Evolutionary conservation across 2,113 vertebrate species (phyloP).

Genomic region (Phasianus colchicus): DNA sequence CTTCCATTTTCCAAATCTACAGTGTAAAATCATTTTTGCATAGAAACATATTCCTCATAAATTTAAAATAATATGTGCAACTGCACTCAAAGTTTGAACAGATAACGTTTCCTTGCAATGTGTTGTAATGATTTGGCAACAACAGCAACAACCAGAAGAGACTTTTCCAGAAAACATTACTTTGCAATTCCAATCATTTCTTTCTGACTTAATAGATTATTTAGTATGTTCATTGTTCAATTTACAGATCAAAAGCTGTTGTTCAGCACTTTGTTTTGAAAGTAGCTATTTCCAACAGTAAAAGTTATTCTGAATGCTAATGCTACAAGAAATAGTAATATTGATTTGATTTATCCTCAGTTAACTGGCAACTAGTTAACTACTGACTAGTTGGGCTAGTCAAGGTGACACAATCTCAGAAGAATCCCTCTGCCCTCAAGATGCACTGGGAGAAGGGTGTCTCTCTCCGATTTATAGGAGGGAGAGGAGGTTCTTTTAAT

Average conservation of each 20-base stretch:
- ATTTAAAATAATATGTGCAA: neutral
- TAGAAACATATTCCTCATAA: neutral
- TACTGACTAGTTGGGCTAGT: too few species aligned
- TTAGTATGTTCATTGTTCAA: neutral
- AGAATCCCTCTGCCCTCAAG: neutral
- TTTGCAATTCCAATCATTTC: neutral
- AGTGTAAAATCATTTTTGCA: constrained; percentile 19
- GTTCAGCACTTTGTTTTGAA: neutral
- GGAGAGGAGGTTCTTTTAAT: too few species aligned
- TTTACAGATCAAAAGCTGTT: neutral
- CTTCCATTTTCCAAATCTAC: constrained; percentile 16
- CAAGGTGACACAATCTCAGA: neutral
- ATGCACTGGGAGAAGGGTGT: too few species aligned
- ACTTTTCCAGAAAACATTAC: neutral
- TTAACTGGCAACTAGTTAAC: neutral
- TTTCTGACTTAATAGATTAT: neutral
- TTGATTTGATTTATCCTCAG: neutral
- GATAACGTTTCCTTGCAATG: neutral
- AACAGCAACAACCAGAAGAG: neutral
- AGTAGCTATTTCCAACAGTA: neutral
- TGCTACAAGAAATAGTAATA: neutral
- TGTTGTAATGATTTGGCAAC: neutral
- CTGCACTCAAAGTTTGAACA: neutral
- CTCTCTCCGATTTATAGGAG: too few species aligned
- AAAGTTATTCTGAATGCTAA: neutral